These are phyloP conservation scores for Spodoptera exigua DNA, from an alignment of 2,888 invertebrate species.

Conservation along the genomic window DNA sequence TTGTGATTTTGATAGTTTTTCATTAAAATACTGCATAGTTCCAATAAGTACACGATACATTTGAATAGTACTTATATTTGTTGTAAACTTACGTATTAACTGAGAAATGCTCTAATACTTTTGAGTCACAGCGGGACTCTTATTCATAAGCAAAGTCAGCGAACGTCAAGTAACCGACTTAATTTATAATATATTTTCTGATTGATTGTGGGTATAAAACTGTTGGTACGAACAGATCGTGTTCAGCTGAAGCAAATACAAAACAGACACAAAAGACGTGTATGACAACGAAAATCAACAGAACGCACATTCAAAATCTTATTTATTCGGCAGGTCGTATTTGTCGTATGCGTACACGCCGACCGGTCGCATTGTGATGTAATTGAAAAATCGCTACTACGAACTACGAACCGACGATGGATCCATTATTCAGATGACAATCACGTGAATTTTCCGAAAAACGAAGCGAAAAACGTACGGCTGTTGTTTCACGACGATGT, in stretches of 20 bases:
- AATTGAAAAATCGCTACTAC: conserved; percentile 85
- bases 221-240: too few relatives aligned
- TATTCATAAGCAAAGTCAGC: too few relatives aligned
- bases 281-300: conserved; percentile 31
- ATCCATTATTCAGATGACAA: conserved; percentile 86
- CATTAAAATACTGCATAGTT: too few relatives aligned
- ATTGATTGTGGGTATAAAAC: too few relatives aligned
- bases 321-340: conserved; percentile 45
- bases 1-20: too few relatives aligned
- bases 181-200: too few relatives aligned
- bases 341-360: conserved; percentile 54
- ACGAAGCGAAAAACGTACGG: conserved; percentile 81
- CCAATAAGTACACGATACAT: too few relatives aligned
- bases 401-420: conserved; percentile 73
- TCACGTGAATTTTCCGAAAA: conserved; percentile 85
- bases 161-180: too few relatives aligned
- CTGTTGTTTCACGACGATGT: conserved; percentile 83
- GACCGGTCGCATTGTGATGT: conserved; percentile 77
- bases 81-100: too few relatives aligned
- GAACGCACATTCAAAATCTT: conserved; percentile 38
- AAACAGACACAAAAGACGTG: conserved; percentile 37
- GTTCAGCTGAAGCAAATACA: conserved; percentile 4
- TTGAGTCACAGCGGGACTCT: too few relatives aligned
- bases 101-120: too few relatives aligned
- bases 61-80: too few relatives aligned